A percentile compares a stretch with the other conserved stretches of the same genome.
Conservation (phyloP, 2,888 invertebrate species). For the Ptilodon capucinus region DNA sequence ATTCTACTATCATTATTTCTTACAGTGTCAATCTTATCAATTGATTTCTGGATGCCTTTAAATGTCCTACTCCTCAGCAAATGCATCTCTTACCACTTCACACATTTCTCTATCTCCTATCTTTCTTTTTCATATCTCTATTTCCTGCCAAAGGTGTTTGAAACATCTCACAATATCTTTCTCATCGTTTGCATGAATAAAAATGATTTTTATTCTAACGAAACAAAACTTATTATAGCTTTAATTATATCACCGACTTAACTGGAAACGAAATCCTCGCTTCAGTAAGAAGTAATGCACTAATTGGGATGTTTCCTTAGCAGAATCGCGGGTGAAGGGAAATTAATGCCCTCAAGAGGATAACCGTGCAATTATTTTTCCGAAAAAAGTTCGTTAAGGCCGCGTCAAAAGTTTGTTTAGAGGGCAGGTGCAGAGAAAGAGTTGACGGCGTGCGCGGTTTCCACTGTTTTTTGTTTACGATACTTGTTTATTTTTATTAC, state of each 20-base stretch:
- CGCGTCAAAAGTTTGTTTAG: conserved; percentile 69
- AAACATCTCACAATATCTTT: too few relatives aligned
- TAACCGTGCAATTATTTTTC: conserved; percentile 73
- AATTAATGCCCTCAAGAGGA: conserved; percentile 72
- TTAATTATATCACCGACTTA: conserved; percentile 31
- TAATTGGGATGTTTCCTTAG: conserved; percentile 68
- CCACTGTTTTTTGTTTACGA: conserved; percentile 34
- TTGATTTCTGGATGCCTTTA: too few relatives aligned
- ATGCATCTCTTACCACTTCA: too few relatives aligned
- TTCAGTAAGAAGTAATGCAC: conserved; percentile 66
- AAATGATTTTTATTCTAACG: conserved; percentile 8
- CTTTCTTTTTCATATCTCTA: too few relatives aligned
- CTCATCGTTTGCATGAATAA: too few relatives aligned
- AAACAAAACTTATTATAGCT: conserved; percentile 4
- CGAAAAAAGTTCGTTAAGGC: conserved; percentile 61
- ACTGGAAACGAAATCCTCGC: conserved; percentile 35
- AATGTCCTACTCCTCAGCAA: too few relatives aligned
- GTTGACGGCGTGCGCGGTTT: conserved; percentile 39
- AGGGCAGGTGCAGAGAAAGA: conserved; percentile 67
- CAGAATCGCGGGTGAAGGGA: conserved; percentile 67
- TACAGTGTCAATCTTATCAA: too few relatives aligned
- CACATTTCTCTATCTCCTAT: too few relatives aligned
- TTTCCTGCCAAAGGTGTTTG: too few relatives aligned
- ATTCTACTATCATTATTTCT: too few relatives aligned
- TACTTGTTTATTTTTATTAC: conserved; percentile 33